phyloP scores from a whole-genome alignment of 2,888 invertebrate species.

The Cerastoderma edule region DNA sequence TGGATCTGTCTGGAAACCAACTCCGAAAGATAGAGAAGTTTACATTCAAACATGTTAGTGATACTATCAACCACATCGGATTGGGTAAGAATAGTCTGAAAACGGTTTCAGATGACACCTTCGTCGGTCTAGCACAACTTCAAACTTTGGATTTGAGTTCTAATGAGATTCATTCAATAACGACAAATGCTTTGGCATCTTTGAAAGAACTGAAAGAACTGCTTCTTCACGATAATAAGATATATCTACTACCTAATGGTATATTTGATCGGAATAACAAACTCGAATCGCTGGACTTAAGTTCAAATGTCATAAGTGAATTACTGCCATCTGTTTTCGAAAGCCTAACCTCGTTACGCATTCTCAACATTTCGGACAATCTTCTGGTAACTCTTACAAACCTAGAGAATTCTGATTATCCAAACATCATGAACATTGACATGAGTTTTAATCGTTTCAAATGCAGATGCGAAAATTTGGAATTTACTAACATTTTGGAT shows the following conservation, averaged over 20 bases:
- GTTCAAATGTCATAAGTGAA: conserved; percentile 38
- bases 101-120: conserved; percentile 2
- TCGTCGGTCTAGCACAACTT: conserved; percentile 17
- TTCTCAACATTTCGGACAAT: conserved; percentile 40
- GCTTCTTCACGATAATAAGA: conserved; percentile 34
- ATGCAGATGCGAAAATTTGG: conserved; percentile 41
- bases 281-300: conserved; percentile 29
- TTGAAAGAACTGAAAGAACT: conserved; percentile 23
- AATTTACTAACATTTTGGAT: no score
- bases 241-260: conserved; percentile 16
- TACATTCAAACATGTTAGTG: conserved; percentile 16
- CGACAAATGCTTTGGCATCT: conserved; percentile 20
- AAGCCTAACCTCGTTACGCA: conserved; percentile 2
- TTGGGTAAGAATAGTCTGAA: conserved; percentile 28
- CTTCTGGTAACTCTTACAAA: conserved; percentile 22
- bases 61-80: conserved; percentile 20
- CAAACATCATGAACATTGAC: conserved; percentile 28
- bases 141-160: conserved; percentile 32
- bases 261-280: conserved; percentile 26
- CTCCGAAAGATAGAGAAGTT: background rate
- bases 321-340: conserved; percentile 21
- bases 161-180: conserved; percentile 33
- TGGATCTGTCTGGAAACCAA: conserved; percentile 11
- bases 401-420: conserved; percentile 18
- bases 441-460: conserved; percentile 31